Evolutionary conservation across 53 echinoderm and acorn worm species (phyloP).

Genomic region (Paracentrotus lividus): DNA sequence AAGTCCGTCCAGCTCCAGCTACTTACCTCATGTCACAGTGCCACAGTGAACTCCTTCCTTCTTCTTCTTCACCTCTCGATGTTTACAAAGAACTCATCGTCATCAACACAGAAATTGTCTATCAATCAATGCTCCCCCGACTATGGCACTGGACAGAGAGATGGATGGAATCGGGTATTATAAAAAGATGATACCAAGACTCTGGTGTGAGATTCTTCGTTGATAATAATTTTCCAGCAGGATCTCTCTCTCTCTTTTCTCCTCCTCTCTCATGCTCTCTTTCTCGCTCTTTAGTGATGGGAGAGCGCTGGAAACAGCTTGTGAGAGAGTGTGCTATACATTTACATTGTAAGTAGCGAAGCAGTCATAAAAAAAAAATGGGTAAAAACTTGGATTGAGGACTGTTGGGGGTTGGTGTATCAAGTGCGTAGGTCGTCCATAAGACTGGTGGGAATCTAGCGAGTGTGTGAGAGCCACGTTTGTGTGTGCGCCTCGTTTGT

Average conservation of each 20-base stretch:
- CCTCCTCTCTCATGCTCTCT: constrained; percentile 28
- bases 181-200: constrained; percentile 42
- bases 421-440: constrained; percentile 50
- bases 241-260: not conserved
- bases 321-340: not conserved
- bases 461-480: not conserved
- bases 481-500: not conserved
- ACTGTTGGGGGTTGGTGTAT: constrained; percentile 55
- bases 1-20: constrained; percentile 33
- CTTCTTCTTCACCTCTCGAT: not conserved
- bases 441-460: constrained; percentile 40
- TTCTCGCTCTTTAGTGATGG: constrained; percentile 30
- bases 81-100: constrained; percentile 58
- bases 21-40: constrained; percentile 55
- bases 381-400: constrained; percentile 53
- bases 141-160: constrained; percentile 38
- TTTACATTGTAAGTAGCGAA: constrained; percentile 7
- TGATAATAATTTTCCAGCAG: constrained; percentile 31
- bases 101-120: constrained; percentile 40
- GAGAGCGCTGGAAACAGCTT: constrained; percentile 20
- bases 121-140: constrained; percentile 57
- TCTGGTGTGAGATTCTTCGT: constrained; percentile 19
- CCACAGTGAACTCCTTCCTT: constrained; percentile 27
- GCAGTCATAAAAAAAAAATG: constrained; percentile 56
- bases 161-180: constrained; percentile 30